Evolutionary conservation across 2,113 vertebrate species (phyloP).

Genomic region (Trematocara variabile): DNA sequence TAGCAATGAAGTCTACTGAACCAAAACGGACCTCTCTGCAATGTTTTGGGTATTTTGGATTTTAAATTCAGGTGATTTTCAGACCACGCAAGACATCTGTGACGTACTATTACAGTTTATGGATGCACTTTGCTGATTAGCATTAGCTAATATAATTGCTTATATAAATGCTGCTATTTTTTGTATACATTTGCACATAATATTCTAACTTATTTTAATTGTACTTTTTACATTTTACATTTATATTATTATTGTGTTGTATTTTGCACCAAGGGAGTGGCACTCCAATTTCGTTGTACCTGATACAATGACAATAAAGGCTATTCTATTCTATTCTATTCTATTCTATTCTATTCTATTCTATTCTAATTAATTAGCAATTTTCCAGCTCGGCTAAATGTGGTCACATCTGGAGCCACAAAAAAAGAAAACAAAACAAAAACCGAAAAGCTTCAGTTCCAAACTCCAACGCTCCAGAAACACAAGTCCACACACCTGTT

Average conservation of each 20-base stretch:
- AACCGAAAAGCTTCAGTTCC: not conserved
- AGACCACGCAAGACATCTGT: not conserved
- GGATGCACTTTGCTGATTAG: fast-evolving
- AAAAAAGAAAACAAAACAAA: fast-evolving
- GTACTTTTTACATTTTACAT: no score
- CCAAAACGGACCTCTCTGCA: not conserved
- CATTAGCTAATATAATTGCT: not conserved
- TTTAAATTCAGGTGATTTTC: not conserved
- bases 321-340: no score
- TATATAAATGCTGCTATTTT: no score
- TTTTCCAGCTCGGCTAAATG: not conserved
- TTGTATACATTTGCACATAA: no score
- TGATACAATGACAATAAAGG: no score
- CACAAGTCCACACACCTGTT: not conserved
- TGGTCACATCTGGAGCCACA: not conserved
- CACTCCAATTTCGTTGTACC: no score
- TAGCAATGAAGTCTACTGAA: not conserved
- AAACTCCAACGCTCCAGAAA: not conserved
- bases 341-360: no score
- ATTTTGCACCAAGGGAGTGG: no score
- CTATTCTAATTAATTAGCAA: not conserved
- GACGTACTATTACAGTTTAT: not conserved
- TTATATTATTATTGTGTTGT: no score
- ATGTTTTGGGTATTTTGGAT: not conserved
- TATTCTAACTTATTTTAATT: no score